Evolutionary conservation across 2,888 invertebrate species (phyloP).

Genomic region (Eupsilia transversa): DNA sequence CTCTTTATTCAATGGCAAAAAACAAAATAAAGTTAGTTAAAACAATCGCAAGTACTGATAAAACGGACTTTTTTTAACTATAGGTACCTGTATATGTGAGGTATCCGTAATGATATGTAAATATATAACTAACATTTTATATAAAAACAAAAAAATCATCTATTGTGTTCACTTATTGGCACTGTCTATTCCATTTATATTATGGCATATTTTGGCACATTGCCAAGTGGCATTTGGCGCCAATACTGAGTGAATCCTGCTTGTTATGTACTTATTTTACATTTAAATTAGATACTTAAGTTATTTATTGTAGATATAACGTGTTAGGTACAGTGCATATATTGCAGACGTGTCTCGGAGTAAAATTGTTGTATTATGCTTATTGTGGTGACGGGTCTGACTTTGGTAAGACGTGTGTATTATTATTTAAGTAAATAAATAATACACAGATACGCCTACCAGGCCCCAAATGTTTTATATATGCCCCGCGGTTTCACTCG

Average conservation of each 20-base stretch:
- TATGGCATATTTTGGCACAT: slow-evolving; percentile 29
- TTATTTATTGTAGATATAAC: slow-evolving; percentile 46
- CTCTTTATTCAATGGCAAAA: too few species aligned
- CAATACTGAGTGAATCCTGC: slow-evolving; percentile 41
- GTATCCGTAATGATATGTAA: slow-evolving; percentile 2
- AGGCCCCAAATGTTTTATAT: too few species aligned
- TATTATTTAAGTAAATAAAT: neutral
- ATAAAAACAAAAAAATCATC: slow-evolving; percentile 4
- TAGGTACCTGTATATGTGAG: too few species aligned
- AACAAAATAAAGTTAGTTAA: too few species aligned
- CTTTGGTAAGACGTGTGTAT: slow-evolving; percentile 19
- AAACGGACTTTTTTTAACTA: too few species aligned
- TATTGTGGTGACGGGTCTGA: slow-evolving; percentile 29
- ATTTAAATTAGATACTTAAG: slow-evolving; percentile 55
- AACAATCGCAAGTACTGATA: too few species aligned
- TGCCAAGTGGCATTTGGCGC: slow-evolving; percentile 43
- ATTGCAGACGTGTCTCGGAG: slow-evolving; percentile 44
- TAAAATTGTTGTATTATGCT: slow-evolving; percentile 52
- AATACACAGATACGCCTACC: too few species aligned
- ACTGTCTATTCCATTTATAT: slow-evolving; percentile 20
- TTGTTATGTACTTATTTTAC: slow-evolving; percentile 57
- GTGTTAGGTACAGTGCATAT: slow-evolving; percentile 35
- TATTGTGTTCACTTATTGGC: slow-evolving; percentile 18
- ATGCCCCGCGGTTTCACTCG: too few species aligned
- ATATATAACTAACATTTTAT: neutral